These are phyloP conservation scores for Andrena cerasifolii DNA, from an alignment of 1,140 invertebrate genomes.

Conservation along the genomic window DNA sequence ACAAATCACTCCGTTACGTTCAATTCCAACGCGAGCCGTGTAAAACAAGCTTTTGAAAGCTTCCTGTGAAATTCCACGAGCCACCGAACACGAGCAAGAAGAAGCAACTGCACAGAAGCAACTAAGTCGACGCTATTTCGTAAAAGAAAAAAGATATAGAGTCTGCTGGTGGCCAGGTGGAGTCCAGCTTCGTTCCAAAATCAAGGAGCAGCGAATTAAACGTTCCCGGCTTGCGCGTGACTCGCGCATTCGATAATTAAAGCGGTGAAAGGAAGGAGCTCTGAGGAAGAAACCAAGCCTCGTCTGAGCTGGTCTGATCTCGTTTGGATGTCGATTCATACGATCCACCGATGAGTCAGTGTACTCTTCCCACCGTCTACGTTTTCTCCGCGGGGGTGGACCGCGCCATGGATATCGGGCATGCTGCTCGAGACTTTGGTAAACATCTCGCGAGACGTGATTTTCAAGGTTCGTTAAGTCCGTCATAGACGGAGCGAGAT, in stretches of 20 bases:
- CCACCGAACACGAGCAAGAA: no score
- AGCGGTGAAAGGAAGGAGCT: neutral
- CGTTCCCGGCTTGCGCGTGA: neutral
- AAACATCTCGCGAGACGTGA: constrained; percentile 72
- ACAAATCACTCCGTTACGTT: no score
- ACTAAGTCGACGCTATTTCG: no score
- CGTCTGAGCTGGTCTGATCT: no score
- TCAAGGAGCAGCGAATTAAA: neutral
- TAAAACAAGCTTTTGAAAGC: no score
- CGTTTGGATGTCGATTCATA: neutral
- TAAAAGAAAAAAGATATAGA: no score
- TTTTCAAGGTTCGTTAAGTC: constrained; percentile 76
- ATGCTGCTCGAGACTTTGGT: constrained; percentile 37
- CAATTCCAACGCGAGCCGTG: no score
- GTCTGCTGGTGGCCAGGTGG: no score
- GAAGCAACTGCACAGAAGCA: no score
- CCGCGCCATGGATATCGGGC: neutral
- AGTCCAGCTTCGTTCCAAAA: neutral
- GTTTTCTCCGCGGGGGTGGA: neutral
- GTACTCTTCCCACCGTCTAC: neutral
- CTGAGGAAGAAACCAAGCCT: neutral
- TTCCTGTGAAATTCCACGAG: no score
- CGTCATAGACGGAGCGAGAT: constrained; percentile 61
- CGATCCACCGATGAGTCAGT: constrained; percentile 12
- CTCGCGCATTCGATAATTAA: neutral